Conservation (phyloP, 2,113 vertebrate genomes). For the Lethenteron camtschaticum region DNA sequence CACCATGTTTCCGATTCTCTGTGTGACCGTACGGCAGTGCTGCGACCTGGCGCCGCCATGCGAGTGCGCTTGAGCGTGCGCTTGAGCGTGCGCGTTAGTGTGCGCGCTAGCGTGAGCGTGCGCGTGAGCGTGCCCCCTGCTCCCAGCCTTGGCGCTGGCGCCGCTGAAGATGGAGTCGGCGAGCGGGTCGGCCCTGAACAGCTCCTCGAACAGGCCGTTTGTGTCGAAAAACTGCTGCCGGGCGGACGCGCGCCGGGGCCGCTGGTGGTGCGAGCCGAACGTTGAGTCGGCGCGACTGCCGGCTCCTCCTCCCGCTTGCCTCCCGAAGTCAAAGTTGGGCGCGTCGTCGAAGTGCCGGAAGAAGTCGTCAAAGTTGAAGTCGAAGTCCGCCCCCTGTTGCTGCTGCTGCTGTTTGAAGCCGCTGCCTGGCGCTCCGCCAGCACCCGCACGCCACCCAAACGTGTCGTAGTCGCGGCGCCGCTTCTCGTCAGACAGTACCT, state of each 20-base stretch:
- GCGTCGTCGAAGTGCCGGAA: slow-evolving; percentile 51
- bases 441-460: slow-evolving; percentile 29
- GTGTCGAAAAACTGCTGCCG: too few species aligned
- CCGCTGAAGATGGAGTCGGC: slow-evolving; percentile 14
- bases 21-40: slow-evolving; percentile 80
- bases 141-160: slow-evolving; percentile 57
- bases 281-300: too few species aligned
- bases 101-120: neutral
- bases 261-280: too few species aligned
- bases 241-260: too few species aligned
- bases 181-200: too few species aligned
- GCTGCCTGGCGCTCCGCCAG: slow-evolving; percentile 20
- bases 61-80: neutral
- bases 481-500: slow-evolving; percentile 62
- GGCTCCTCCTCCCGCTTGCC: too few species aligned
- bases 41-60: slow-evolving; percentile 29
- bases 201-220: too few species aligned
- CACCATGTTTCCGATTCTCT: slow-evolving; percentile 86
- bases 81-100: neutral
- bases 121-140: neutral
- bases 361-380: slow-evolving; percentile 69
- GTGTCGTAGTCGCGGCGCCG: slow-evolving; percentile 60
- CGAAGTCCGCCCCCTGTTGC: slow-evolving; percentile 33
- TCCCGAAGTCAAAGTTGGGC: too few species aligned
- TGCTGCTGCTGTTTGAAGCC: slow-evolving; percentile 26